Conservation (phyloP, 2,113 vertebrate genomes). For the Etia nguti region DNA sequence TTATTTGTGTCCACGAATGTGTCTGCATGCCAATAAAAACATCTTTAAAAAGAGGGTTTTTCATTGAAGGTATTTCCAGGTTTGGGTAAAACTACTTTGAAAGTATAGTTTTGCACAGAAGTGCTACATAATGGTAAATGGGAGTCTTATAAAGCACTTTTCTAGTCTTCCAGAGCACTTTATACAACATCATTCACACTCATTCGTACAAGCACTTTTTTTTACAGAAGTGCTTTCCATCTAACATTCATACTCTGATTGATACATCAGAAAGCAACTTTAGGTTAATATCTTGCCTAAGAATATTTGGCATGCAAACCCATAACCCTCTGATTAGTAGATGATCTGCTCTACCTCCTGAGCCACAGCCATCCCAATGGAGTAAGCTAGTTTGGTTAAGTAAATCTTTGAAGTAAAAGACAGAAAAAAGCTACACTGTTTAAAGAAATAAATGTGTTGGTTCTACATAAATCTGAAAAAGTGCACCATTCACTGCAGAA, state of each 20-base stretch:
- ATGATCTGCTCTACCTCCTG: not conserved
- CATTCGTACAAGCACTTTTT: no score
- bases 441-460: not conserved
- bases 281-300: not conserved
- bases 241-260: not conserved
- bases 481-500: not conserved
- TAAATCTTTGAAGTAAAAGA: not conserved
- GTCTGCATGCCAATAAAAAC: not conserved
- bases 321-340: not conserved
- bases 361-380: not conserved
- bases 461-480: not conserved
- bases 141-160: not conserved
- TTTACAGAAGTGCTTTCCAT: not conserved
- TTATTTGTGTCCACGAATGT: not conserved
- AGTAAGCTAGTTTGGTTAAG: not conserved
- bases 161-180: rapidly evolving
- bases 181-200: no score
- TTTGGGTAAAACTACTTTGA: not conserved
- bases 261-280: not conserved
- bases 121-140: not conserved
- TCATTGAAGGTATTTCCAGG: not conserved
- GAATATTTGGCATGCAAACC: not conserved
- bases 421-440: not conserved
- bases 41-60: not conserved
- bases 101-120: not conserved